phyloP scores from a whole-genome alignment of 2,797 vertebrate species.

The Netta rufina region DNA sequence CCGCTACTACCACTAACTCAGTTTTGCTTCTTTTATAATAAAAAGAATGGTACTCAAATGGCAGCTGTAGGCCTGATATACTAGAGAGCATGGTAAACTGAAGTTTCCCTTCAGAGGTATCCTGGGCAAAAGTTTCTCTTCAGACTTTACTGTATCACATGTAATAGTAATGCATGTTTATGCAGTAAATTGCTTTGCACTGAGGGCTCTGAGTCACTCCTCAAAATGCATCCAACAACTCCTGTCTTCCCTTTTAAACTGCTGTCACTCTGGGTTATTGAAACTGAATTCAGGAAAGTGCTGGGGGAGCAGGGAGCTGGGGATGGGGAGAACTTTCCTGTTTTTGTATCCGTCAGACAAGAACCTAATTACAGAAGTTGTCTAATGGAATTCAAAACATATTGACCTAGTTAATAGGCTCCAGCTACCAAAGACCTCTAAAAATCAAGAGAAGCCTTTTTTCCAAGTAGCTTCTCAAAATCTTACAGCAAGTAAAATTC shows the following conservation, averaged over 20 bases:
- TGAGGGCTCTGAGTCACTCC: neutral
- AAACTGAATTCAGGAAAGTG: neutral
- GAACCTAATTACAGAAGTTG: neutral
- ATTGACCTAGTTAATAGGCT: neutral
- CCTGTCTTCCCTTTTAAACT: neutral
- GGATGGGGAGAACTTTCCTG: neutral
- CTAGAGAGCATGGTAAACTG: neutral
- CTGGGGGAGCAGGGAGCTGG: neutral
- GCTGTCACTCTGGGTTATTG: neutral
- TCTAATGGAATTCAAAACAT: neutral
- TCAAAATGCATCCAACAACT: neutral
- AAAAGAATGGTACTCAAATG: neutral
- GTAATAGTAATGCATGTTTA: neutral
- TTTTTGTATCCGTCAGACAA: neutral
- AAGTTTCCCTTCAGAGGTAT: neutral
- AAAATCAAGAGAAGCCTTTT: neutral
- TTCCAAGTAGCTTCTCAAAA: neutral
- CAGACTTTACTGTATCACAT: neutral
- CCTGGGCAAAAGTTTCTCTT: neutral
- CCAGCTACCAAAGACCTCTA: neutral
- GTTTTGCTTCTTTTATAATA: neutral
- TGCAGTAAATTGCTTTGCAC: neutral
- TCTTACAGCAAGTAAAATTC: neutral
- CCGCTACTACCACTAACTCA: neutral
- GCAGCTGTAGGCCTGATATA: neutral